Evolutionary conservation across 2,797 vertebrate species (phyloP), one percentile per base, ranked within the genome.

Genomic region (Argyrosomus regius): DNA sequence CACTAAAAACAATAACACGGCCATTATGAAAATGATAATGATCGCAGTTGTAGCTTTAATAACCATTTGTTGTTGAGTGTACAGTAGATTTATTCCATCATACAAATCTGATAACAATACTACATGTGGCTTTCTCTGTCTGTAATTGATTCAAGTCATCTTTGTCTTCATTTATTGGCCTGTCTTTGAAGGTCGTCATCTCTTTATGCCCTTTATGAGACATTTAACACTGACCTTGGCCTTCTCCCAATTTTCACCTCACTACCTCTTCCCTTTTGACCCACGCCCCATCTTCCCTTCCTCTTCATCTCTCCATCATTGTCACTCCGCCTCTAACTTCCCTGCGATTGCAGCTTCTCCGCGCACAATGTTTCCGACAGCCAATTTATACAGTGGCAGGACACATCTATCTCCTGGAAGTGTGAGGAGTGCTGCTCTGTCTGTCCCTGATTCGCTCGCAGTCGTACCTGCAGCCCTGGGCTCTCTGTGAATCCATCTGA

Each of bases 311-410:
- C 85, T 90, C 78, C 75, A 78, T 94, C 88, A 87, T 67, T 84
- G 86, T 89, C 89, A 85, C 78, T 68, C 56, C 20, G 26, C 76
- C 70, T 82, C 76, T 60, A 88, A 89, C 88, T 85, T 90, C 75
- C 73, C 78, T 69, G 82, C 87, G 64, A 88, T 84, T 71, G 66
- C 73, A 54, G 75, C 74, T 84, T 87, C 84, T 78, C 69, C 67
- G 85, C 26, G 63, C 81, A 53, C 89, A 89, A 84, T 82, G 81
- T 89, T 91, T 92, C 91, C 80, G 87, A 93, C 91, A 92, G 87
- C 85, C 91, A 93, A 94, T 94, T 94, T 93, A 93, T 78, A 85
- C 79, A 80, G 77, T 90, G 90, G 91, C 90, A 91, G 90, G 87
- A 84, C n/a, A 48, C 89, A 94, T 94, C 89, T 86, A 90, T 94